Evolutionary conservation across 2,113 vertebrate genomes (phyloP).

Genomic region (Oxygymnocypris stewartii): DNA sequence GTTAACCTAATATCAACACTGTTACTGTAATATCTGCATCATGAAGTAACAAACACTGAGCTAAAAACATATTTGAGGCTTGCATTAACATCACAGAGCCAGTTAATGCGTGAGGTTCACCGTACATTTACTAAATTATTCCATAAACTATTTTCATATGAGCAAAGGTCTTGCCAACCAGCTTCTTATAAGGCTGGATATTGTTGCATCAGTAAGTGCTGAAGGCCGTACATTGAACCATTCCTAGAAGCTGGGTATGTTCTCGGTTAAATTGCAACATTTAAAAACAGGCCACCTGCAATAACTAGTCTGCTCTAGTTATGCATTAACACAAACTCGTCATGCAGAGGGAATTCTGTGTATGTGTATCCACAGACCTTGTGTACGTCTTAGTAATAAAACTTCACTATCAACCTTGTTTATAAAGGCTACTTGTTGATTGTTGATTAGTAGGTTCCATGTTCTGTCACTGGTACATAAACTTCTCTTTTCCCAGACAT

Average conservation of each 20-base stretch:
- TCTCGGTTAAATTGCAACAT: not conserved
- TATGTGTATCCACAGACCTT: not conserved
- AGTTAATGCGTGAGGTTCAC: not conserved
- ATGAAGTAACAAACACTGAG: not conserved
- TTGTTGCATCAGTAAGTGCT: not conserved
- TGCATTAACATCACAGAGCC: not conserved
- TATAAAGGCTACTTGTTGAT: not conserved
- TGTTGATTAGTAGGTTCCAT: not conserved
- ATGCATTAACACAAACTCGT: constrained; percentile 36
- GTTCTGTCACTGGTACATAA: not conserved
- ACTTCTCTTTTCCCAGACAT: not conserved
- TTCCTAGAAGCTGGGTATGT: not conserved
- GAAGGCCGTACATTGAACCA: not conserved
- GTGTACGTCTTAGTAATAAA: not conserved
- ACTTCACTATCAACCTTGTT: not conserved
- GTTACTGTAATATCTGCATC: not conserved
- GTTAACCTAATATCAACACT: not conserved
- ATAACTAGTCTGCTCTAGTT: constrained; percentile 13
- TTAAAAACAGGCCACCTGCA: not conserved
- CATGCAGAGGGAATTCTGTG: not conserved
- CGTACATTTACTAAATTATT: not conserved
- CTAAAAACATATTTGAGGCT: not conserved
- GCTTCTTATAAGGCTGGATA: not conserved
- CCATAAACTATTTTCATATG: not conserved
- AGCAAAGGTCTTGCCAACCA: not conserved